These are phyloP conservation scores for Betta splendens DNA, from an alignment of 2,797 vertebrate genomes.

Conservation along the genomic window DNA sequence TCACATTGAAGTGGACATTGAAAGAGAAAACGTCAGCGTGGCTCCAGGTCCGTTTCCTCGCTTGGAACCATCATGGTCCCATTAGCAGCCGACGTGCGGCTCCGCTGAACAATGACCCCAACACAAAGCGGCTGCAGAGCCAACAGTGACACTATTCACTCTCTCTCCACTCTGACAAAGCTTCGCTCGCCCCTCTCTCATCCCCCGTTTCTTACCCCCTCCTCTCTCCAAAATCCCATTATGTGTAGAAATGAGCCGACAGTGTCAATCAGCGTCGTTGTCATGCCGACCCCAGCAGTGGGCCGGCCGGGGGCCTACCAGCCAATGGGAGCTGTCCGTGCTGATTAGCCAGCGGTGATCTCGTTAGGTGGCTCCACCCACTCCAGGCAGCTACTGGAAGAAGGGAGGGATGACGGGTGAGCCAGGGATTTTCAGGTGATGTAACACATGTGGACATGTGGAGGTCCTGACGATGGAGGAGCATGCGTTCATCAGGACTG, in stretches of 20 bases:
- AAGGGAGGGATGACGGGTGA: background rate
- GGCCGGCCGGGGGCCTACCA: slow-evolving; percentile 13
- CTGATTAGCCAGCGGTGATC: slow-evolving; percentile 71
- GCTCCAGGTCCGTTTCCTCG: too few species aligned
- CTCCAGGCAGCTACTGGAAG: background rate
- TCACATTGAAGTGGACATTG: too few species aligned
- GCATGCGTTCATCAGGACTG: too few species aligned
- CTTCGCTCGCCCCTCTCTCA: slow-evolving; percentile 8
- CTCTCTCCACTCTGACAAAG: slow-evolving; percentile 23
- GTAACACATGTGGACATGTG: slow-evolving; percentile 43
- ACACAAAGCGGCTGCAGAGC: background rate
- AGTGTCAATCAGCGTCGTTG: slow-evolving; percentile 74
- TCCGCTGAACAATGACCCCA: slow-evolving; percentile 2
- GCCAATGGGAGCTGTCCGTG: slow-evolving; percentile 64
- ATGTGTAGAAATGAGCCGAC: slow-evolving; percentile 75
- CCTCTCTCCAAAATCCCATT: slow-evolving; percentile 74
- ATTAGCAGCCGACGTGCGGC: slow-evolving; percentile 1
- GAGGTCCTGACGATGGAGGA: background rate
- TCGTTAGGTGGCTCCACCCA: slow-evolving; percentile 57
- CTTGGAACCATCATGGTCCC: background rate
- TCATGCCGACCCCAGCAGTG: slow-evolving; percentile 56
- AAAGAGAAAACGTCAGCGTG: too few species aligned
- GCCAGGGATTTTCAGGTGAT: slow-evolving; percentile 45
- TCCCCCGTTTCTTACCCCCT: background rate
- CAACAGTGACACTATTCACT: slow-evolving; percentile 10